Base-by-base conservation (phyloP, 1,140 invertebrate genomes). In the Augochlora pura region DNA sequence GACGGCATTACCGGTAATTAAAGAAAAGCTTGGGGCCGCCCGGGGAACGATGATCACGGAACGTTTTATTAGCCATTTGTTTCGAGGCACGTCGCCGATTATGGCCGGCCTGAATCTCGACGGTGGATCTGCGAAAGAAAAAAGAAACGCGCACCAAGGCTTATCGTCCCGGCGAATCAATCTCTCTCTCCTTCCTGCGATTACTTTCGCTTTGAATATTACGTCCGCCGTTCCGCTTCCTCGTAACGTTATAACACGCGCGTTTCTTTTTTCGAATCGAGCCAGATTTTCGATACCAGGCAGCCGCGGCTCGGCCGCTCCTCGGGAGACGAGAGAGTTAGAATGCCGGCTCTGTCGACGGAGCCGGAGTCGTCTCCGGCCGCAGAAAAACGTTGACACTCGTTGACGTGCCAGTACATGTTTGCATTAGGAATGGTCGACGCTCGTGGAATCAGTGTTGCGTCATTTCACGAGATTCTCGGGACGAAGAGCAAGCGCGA, bases 1-100 rank as follows among this genome's bases (percentile, higher is more conserved):
- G 6, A 46, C 46, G 59, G 25, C 42, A 46, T 60, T 39, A 27
- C 25, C 21, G 18, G 38, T 62, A 77, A 77, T 77, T 70, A 77
- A 57, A 49, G 66, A 69, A 77, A 62, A 70, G 42, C 39, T 77
- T n/a, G n/a, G 54, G 65, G 64, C 65, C 27, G 46, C 62, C 49
- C n/a, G n/a, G 32, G 32, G 63, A 74, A 74, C 54, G 62, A n/a
- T 66, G 62, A n/a, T 38, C 52, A 18, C 21, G 74, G 16, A 68
- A 76, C 65, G 39, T 76, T 76, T 69, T 59, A 76, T 76, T 76
- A 76, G 46, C 21, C 38, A 57, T 60, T 60, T 32, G 54, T 54
- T 76, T 21, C n/a, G 23, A 32, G 64, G 64, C 38, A 18, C 23
- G 64, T 60, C 32, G 23, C 54, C 46, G n/a, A 57, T 67, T 57